Base-by-base conservation (phyloP, 2,888 invertebrate species). In the Pyrochroa serraticornis region DNA sequence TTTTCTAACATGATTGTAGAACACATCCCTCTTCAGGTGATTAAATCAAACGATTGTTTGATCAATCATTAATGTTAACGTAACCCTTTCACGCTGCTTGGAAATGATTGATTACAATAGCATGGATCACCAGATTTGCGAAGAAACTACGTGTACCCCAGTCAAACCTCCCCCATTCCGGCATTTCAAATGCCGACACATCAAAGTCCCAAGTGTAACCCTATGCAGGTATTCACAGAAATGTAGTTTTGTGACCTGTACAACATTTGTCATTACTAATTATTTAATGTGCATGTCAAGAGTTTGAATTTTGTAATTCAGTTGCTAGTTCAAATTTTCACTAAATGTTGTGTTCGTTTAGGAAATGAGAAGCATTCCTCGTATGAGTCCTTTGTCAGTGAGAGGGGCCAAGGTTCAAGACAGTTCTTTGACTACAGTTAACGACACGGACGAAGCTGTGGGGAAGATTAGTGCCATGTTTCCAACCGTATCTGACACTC, bases 401-500 rank as follows among this genome's bases (percentile, higher is more conserved):
- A 68, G 71, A 56, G 63, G 63, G 9, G 41, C 67, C 0, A 75
- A 70, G 60, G 57, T 71, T 6, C 71, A 72, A 60, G 73, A 75
- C 43, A 71, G 58, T 66, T 72, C 71, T 53, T 69, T 69, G 2
- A 83, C 87, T 45, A 81, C 85, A 54, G 83, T 83, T 0, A 81
- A 83, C 6, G 90, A 91, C 62, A 85, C 87, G 0, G 92, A 92
- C 67, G 86, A 88, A 6, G 83, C 90, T 54, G 91, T 92, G 8
- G 82, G 87, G 36, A 93, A 91, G 79, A 91, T 93, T 68, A 87
- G 90, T 71, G 87, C 91, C 41, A 90, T 94, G 88, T 95, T 95
- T 76, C 95, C 95, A 1, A 95, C 95, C 6, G 95, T 93, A 48
- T 87, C 90, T 58, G 94, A 95, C 72, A 90, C 90, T 22, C 94